phyloP scores from a whole-genome alignment of 2,797 vertebrate genomes.

The Clarias platycephalus region DNA sequence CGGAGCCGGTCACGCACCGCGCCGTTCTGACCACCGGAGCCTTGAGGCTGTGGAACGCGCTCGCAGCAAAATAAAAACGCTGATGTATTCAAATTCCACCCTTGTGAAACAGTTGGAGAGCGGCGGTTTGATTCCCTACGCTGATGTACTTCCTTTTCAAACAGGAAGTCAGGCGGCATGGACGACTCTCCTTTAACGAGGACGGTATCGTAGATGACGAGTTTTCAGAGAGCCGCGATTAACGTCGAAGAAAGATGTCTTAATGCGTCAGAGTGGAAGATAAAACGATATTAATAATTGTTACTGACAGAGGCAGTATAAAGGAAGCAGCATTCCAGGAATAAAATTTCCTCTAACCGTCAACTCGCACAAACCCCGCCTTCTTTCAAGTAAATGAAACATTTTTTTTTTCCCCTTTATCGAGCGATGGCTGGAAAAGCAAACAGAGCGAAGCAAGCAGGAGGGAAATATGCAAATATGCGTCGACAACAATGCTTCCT shows the following conservation, averaged over 20 bases:
- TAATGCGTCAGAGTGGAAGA: not conserved
- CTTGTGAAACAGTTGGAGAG: not conserved
- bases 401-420: not conserved
- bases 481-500: not conserved
- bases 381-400: not conserved
- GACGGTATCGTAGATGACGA: not conserved
- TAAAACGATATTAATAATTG: not conserved
- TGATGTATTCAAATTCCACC: not conserved
- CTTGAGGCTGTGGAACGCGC: not conserved
- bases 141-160: not conserved
- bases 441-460: not conserved
- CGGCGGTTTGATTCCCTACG: not conserved
- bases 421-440: not conserved
- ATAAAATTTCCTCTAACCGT: not conserved
- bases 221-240: not conserved
- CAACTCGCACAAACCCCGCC: not conserved
- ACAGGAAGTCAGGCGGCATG: not conserved
- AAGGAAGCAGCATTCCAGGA: not conserved
- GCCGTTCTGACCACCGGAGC: not conserved
- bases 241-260: not conserved
- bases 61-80: not conserved
- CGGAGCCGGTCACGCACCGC: conserved; percentile 38
- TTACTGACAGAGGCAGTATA: not conserved
- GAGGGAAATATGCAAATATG: not conserved
- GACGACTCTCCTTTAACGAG: not conserved